A percentile compares a stretch with the other conserved stretches of the same genome.
Conservation (phyloP, 2,797 vertebrate genomes). For the Molothrus ater region DNA sequence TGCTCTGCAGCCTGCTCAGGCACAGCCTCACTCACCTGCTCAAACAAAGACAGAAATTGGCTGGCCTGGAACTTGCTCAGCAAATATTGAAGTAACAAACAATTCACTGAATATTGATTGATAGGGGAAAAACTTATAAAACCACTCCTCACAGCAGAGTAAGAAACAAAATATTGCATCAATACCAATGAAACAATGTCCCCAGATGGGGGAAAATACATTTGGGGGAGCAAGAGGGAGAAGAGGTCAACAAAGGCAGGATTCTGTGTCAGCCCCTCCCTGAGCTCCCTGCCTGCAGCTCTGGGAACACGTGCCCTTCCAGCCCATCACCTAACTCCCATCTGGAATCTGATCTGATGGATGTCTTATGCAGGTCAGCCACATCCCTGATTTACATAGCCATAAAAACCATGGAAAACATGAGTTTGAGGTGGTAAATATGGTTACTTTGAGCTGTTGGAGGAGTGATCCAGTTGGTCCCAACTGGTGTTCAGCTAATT, state of each 20-base stretch:
- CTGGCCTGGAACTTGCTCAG: not conserved
- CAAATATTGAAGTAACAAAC: not conserved
- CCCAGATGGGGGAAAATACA: not conserved
- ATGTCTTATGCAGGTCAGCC: not conserved
- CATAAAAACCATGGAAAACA: not conserved
- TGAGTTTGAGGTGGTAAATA: not conserved
- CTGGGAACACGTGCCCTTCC: not conserved
- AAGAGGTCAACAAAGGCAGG: rapidly evolving
- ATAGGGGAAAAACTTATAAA: not conserved
- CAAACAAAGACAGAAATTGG: not conserved
- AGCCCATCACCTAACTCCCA: not conserved
- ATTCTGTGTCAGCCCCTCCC: not conserved
- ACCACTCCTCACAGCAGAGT: not conserved
- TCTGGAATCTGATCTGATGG: not conserved
- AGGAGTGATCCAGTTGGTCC: not conserved
- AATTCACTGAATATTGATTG: not conserved
- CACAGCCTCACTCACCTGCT: not conserved
- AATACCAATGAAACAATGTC: not conserved
- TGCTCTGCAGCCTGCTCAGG: not conserved
- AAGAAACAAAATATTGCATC: not conserved
- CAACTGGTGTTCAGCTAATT: not conserved
- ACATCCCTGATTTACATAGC: not conserved
- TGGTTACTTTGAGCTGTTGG: not conserved
- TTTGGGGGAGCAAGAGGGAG: not conserved
- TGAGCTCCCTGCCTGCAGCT: not conserved